Evolutionary conservation across 1,140 invertebrate species (phyloP), one percentile per base, ranked within the genome.

Genomic region (Hestina assimilis): DNA sequence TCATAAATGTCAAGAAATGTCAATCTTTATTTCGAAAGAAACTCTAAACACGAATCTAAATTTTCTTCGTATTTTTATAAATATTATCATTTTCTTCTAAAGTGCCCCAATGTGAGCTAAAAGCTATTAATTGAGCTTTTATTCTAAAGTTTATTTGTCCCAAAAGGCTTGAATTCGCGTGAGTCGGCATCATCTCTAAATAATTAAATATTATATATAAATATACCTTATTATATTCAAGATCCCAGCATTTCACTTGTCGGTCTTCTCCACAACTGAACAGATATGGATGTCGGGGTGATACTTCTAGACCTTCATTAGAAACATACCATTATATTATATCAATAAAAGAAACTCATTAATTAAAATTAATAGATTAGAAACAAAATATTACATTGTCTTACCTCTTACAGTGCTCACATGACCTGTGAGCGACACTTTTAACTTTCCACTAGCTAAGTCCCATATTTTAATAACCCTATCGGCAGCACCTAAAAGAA

Each of bases 391-490:
- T 15, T 15, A 29, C 24, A 8, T 6, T 9, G 26, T 33, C 46
- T 63, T 62, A 87, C 88, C 99, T 81, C 99, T 91, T 0, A 99
- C 99, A 38, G 96, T 96, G 83, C 97, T 99, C 12, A 99, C 98
- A 79, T 99, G 99, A 19, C 99, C 99, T 24, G 99, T 99, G 3
- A 99, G 89, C 0, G 99, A 99, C 5, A 99, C 93, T 86, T 99
- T 99, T 15, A 99, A 89, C 77, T 95, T 96, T 24, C 98, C 98
- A 77, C 92, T 96, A 0, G 96, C 98, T 52, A 99, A 89, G 83
- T 99, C 99, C 98, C 99, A 99, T 78, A 99, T 99, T 93, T 99
- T 99, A 35, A 99, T 99, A 4, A 99, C 96, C 83, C 98, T 92
- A 87, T 99, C 98, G 4, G 96, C 97, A 31, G 98, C 97, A 47